Evolutionary conservation across 2,113 vertebrate species (phyloP), one percentile per base, ranked within the genome.

Genomic region (Actinemys pallida): DNA sequence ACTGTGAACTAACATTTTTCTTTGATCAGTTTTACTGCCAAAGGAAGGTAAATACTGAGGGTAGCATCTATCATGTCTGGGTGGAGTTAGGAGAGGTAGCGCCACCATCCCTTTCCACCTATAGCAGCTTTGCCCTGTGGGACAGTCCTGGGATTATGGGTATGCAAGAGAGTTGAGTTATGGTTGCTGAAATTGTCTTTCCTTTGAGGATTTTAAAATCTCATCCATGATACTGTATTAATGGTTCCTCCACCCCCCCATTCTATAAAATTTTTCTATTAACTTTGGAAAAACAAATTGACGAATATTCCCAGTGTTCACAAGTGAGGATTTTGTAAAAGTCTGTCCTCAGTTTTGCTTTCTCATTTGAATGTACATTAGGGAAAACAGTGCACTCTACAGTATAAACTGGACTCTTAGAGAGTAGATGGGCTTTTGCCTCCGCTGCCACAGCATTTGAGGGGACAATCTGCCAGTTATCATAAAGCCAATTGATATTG

Each of bases 1-100:
- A 5, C 10, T 1, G 0, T n/a, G 29, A n/a, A 45, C 29, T 3
- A 2, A 31, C n/a, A 52, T n/a, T n/a, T 69, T 69, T 69, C 4
- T 25, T 56, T 11, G 31, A 4, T 8, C n/a, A n/a, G 62, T 81
- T 89, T 17, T 42, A 4, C 52, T 86, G 39, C 20, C 39, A 83
- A 69, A 80, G 82, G 35, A 84, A 56, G 57, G 17, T 17, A 57
- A 92, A 52, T 1, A 5, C 3, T 83, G 88, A 22, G 6, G 13
- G 19, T 80, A 49, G 10, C 19, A 94, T 84, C 87, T 47, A 53
- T 59, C 50, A 24, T 39, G 19, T 1, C 0, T 5, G 45, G 35
- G 29, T 53, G 53, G 76, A 31, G 27, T 27, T 25, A 50, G 47
- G 88, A 12, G 10, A 52, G 86, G 13, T 2, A 52, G 5, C 4